Conservation (phyloP, 2,888 invertebrate species). For the Caenorhabditis sp. region DNA sequence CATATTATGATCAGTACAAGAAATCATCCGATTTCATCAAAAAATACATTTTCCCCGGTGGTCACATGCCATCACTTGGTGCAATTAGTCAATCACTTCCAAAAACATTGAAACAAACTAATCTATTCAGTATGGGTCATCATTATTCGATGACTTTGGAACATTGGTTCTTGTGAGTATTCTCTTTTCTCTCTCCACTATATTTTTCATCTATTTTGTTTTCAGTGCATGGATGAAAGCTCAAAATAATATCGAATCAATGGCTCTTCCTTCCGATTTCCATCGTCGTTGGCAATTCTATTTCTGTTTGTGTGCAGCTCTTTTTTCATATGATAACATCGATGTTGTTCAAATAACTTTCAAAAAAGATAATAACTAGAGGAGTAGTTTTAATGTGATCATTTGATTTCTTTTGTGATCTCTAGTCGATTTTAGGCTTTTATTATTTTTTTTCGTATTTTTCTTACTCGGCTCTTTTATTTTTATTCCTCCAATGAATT, state of each 20-base stretch:
- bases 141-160: slow-evolving; percentile 64
- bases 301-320: slow-evolving; percentile 60
- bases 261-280: slow-evolving; percentile 41
- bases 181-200: background rate
- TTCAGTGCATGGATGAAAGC: slow-evolving; percentile 58
- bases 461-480: too few relatives aligned
- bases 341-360: slow-evolving; percentile 56
- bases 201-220: background rate
- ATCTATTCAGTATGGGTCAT: slow-evolving; percentile 40
- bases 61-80: slow-evolving; percentile 61
- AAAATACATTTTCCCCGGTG: slow-evolving; percentile 68
- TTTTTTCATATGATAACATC: slow-evolving; percentile 60
- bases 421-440: slow-evolving; percentile 41
- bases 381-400: slow-evolving; percentile 2
- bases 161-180: slow-evolving; percentile 57
- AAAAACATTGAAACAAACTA: slow-evolving; percentile 24
- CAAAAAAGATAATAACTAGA: slow-evolving; percentile 34
- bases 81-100: slow-evolving; percentile 42
- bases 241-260: slow-evolving; percentile 17
- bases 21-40: slow-evolving; percentile 63
- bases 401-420: slow-evolving; percentile 16
- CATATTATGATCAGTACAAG: slow-evolving; percentile 59
- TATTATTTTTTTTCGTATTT: slow-evolving; percentile 9
- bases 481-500: too few relatives aligned
- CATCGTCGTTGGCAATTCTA: slow-evolving; percentile 67